Evolutionary conservation across 2,797 vertebrate species (phyloP), one percentile per base, ranked within the genome.

Genomic region (Centropyge bicolor): DNA sequence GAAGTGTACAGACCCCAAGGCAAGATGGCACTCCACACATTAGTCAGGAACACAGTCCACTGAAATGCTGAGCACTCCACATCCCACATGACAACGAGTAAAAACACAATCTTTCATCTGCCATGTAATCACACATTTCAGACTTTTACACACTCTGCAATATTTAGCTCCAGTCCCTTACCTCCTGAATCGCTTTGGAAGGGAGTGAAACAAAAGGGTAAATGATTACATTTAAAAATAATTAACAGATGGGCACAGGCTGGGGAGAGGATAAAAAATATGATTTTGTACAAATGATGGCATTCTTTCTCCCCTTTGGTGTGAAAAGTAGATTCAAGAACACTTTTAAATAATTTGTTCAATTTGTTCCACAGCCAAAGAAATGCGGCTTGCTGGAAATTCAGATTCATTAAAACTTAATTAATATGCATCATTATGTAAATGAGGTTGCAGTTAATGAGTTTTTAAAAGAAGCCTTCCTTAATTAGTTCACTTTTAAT

Each of bases 401-500:
- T 97, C 97, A 97, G 97, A 99, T 99, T 99, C 98, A 99, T 99
- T 99, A 99, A 99, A 99, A 99, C 98, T 98, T 99, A 99, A 99
- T 99, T 99, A 99, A 99, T 99, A 99, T 99, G 98, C 98, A 99
- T 99, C 97, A 99, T 99, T 99, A 99, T 99, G 98, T 97, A 99
- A 99, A 99, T 99, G 97, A 99, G 98, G 97, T 93, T 99, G 97
- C 97, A 97, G 98, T 99, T 99, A 99, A 99, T 99, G 98, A 99
- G 98, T 99, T 99, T 94, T 99, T 99, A 99, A 99, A 99, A 99
- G 98, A 99, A 99, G 98, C 97, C 94, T 99, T 98, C 97, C 98
- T 99, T 99, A 99, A 99, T 99, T 99, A 99, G 97, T 99, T 98
- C 98, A 99, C 97, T 99, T 99, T 99, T 99, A 99, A 99, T 99